These are phyloP conservation scores for Cephus rjabovi DNA, from an alignment of 2,888 invertebrate genomes.

Conservation along the genomic window DNA sequence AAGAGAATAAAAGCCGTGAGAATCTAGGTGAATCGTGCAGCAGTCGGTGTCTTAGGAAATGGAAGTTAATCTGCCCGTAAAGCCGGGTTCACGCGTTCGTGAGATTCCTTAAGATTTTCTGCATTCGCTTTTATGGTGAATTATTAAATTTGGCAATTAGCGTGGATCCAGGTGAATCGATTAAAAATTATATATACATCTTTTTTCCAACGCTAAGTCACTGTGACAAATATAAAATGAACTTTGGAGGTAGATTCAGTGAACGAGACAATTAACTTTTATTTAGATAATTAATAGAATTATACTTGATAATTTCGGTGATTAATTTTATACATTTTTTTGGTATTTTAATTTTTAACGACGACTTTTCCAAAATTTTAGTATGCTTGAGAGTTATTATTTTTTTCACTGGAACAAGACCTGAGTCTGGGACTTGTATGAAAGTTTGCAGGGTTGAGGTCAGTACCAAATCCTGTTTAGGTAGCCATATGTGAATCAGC, in stretches of 20 bases:
- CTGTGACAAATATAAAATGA: too few relatives aligned
- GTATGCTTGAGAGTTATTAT: neutral
- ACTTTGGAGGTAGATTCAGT: neutral
- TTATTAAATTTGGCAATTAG: neutral
- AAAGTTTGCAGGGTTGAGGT: neutral
- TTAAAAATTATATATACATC: neutral
- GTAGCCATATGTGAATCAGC: neutral
- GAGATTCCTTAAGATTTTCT: neutral
- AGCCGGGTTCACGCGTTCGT: neutral
- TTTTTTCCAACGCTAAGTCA: too few relatives aligned
- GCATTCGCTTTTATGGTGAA: neutral
- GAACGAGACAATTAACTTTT: conserved; percentile 12
- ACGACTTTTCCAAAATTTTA: neutral
- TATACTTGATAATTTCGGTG: neutral
- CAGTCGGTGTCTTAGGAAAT: conserved; percentile 29
- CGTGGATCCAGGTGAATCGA: neutral
- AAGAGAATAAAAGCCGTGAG: conserved; percentile 41
- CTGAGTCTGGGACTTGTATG: neutral
- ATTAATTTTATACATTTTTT: neutral
- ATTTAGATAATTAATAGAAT: conserved; percentile 22
- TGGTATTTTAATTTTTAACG: neutral
- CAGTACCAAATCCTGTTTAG: neutral
- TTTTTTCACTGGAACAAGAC: neutral
- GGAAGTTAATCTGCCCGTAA: conserved; percentile 26
- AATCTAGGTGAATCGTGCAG: conserved; percentile 55